phyloP scores from a whole-genome alignment of 2,113 vertebrate species.

The Cynoglossus semilaevis region DNA sequence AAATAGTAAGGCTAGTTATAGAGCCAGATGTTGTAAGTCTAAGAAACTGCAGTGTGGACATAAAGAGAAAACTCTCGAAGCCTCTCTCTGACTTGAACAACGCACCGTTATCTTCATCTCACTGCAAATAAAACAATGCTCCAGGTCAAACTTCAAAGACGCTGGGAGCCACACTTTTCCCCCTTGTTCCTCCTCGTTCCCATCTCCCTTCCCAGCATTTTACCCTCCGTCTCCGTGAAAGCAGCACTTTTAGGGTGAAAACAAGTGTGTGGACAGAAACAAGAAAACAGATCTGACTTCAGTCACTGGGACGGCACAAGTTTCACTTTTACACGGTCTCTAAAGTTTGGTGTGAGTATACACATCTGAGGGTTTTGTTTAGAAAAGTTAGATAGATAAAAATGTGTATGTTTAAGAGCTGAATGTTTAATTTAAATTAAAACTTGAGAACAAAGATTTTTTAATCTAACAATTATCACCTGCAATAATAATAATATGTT shows the following conservation, averaged over 20 bases:
- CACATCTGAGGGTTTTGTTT: conserved; percentile 5
- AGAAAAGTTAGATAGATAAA: not conserved
- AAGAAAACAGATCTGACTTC: conserved; percentile 58
- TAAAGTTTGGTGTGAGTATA: conserved; percentile 54
- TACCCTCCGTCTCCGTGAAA: conserved; percentile 61
- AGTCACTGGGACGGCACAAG: conserved; percentile 51
- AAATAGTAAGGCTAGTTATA: conserved; percentile 26
- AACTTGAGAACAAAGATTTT: too few relatives aligned
- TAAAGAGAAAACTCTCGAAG: conserved; percentile 13
- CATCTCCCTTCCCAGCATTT: conserved; percentile 42
- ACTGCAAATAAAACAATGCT: conserved; percentile 14
- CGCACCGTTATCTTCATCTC: conserved; percentile 8
- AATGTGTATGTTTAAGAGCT: too few relatives aligned
- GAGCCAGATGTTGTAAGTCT: conserved; percentile 39
- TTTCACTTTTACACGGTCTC: conserved; percentile 42
- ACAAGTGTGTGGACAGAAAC: conserved; percentile 60
- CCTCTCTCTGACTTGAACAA: conserved; percentile 4
- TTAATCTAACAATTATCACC: too few relatives aligned
- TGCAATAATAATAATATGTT: too few relatives aligned
- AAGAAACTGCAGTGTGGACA: conserved; percentile 8
- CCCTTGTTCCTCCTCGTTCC: conserved; percentile 24
- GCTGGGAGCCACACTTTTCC: conserved; percentile 24
- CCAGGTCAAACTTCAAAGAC: conserved; percentile 2
- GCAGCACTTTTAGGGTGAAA: conserved; percentile 59
- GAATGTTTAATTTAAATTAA: too few relatives aligned